Percentiles rank a stretch among this genome's conserved stretches.
Conservation (phyloP, 2,888 invertebrate genomes). For the Leptinotarsa rubiginosa region DNA sequence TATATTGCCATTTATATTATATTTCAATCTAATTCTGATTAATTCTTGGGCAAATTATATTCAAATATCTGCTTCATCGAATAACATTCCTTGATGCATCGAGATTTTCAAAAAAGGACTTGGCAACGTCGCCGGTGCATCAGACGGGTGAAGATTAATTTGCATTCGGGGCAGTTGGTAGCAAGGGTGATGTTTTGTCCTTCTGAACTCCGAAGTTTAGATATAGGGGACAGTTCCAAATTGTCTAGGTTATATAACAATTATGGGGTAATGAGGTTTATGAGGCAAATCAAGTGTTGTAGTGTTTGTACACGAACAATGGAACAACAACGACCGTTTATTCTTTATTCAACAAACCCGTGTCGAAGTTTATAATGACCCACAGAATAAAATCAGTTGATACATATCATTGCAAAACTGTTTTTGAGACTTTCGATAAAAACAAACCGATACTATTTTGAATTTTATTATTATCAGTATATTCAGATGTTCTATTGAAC, state of each 20-base stretch:
- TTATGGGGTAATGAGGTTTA: slow-evolving; percentile 43
- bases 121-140: slow-evolving; percentile 45
- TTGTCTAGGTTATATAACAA: slow-evolving; percentile 44
- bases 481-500: too few relatives aligned
- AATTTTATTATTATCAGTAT: too few relatives aligned
- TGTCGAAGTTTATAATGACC: slow-evolving; percentile 17
- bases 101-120: slow-evolving; percentile 7
- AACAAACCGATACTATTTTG: too few relatives aligned
- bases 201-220: slow-evolving; percentile 38
- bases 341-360: slow-evolving; percentile 19
- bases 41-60: too few relatives aligned
- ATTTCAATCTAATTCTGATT: too few relatives aligned
- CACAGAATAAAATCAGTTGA: neutral
- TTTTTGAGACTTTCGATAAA: neutral
- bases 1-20: too few relatives aligned
- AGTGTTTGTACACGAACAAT: slow-evolving; percentile 36
- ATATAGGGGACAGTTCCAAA: slow-evolving; percentile 38
- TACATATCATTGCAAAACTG: neutral
- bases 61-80: neutral
- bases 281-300: slow-evolving; percentile 42
- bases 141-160: slow-evolving; percentile 59
- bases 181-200: slow-evolving; percentile 43
- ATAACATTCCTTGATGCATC: neutral
- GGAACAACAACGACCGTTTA: slow-evolving; percentile 19
- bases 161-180: slow-evolving; percentile 51